Percentiles rank a stretch among this genome's conserved stretches.
Conservation (phyloP, 2,888 invertebrate genomes). For the Sphaeridia pumilis region DNA sequence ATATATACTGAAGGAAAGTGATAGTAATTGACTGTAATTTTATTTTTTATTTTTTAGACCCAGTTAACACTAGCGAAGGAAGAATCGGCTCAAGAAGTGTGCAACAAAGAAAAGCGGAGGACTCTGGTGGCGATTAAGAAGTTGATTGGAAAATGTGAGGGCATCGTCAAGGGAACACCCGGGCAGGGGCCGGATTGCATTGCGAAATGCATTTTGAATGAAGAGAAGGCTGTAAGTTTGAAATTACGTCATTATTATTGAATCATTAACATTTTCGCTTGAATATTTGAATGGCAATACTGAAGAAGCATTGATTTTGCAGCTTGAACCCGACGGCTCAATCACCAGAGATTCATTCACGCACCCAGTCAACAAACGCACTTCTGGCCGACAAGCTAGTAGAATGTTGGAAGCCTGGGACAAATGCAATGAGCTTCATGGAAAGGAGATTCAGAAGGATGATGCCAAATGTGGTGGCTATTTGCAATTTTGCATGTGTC, state of each 20-base stretch:
- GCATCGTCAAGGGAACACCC: too few relatives aligned
- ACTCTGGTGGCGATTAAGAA: constrained; percentile 4
- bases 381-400: neutral
- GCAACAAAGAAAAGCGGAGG: constrained; percentile 4
- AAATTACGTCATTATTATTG: neutral
- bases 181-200: neutral
- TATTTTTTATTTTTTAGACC: neutral
- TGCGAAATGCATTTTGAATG: constrained; percentile 7
- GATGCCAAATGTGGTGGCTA: constrained; percentile 4
- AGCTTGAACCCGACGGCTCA: neutral
- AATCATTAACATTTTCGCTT: neutral
- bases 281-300: neutral
- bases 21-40: too few relatives aligned
- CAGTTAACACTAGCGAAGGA: neutral
- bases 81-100: neutral
- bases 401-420: neutral
- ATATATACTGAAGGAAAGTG: too few relatives aligned
- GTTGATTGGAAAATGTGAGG: neutral
- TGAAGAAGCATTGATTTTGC: neutral
- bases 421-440: neutral
- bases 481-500: constrained; percentile 3
- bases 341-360: constrained; percentile 5
- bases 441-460: neutral
- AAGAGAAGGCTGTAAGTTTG: constrained; percentile 3
- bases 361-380: neutral